Base-by-base conservation (phyloP, 2,797 vertebrate genomes). In the Cygnus olor region DNA sequence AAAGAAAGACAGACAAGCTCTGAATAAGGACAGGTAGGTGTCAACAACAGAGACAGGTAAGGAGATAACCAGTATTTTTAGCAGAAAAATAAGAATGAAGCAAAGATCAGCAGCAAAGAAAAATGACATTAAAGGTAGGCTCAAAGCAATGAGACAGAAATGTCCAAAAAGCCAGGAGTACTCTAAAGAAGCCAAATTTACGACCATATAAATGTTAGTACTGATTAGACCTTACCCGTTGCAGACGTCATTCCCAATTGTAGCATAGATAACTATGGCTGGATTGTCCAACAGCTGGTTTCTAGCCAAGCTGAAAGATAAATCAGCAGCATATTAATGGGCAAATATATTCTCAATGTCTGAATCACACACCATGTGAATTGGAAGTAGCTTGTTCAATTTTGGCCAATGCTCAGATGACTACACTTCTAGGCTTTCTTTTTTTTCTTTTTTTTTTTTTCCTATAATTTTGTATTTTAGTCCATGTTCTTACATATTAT, bases 221-320 rank as follows among this genome's bases (percentile, higher is more conserved):
- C 22, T 5, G 20, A 93, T 89, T 91, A 51, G 15, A 57, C 66
- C 97, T 98, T 97, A 98, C 98, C 91, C 71, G 1, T 96, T 98
- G 95, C 98, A 98, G 90, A 98, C 98, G 27, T 98, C 98, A 32
- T 98, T 98, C 64, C 98, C 98, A 80, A 98, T 95, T 32, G 98
- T 96, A 60, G 97, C 97, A 0, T 98, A 98, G 81, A 97, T 81
- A 45, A 98, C 96, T 6, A 98, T 77, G 87, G 97, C 97, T 63
- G 98, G 98, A 15, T 98, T 92, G 89, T 98, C 98, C 93, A 96
- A 79, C 42, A 93, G 56, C 47, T 97, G 98, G 89, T 96, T 97
- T 85, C 98, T 97, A 80, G 98, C 97, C 93, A 98, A 88, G 88
- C 98, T 98, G 63, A 64, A 95, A 98, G 65, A 80, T 12, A 89